These are phyloP conservation scores for Pecten maximus DNA, from an alignment of 2,888 invertebrate species.

Conservation along the genomic window DNA sequence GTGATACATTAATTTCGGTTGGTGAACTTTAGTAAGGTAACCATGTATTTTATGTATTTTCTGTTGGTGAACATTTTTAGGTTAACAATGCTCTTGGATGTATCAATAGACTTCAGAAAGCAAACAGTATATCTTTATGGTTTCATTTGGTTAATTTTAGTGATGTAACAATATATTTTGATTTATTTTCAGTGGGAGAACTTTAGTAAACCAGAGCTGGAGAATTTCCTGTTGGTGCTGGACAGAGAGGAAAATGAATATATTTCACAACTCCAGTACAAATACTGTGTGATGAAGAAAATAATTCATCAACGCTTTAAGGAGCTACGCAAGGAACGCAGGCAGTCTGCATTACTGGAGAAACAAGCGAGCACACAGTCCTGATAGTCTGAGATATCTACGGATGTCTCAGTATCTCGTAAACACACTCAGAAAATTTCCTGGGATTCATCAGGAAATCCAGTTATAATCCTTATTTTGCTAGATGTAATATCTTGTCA, in stretches of 20 bases:
- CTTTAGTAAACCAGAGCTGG: slow-evolving; percentile 85
- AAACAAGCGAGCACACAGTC: slow-evolving; percentile 1
- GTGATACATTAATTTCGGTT: too few species aligned
- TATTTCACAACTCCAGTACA: slow-evolving; percentile 83
- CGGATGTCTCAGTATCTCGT: background rate
- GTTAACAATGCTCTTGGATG: background rate
- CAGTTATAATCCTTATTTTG: background rate
- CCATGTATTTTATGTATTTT: background rate
- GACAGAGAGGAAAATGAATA: slow-evolving; percentile 85
- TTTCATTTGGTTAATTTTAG: background rate
- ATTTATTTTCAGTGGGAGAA: slow-evolving; percentile 84
- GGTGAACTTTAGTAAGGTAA: too few species aligned
- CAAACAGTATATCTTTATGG: background rate
- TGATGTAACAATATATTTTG: slow-evolving; percentile 37
- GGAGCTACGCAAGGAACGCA: slow-evolving; percentile 70
- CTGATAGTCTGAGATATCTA: background rate
- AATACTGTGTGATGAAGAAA: slow-evolving; percentile 82
- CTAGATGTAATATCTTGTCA: background rate
- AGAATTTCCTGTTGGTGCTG: slow-evolving; percentile 85
- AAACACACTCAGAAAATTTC: background rate
- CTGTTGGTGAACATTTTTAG: background rate
- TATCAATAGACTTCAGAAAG: background rate
- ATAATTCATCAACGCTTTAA: slow-evolving; percentile 73
- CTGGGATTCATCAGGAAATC: background rate
- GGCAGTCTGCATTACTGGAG: slow-evolving; percentile 42